Evolutionary conservation across 2,797 vertebrate genomes (phyloP), one percentile per base, ranked within the genome.

Genomic region (Manis crassicaudata): DNA sequence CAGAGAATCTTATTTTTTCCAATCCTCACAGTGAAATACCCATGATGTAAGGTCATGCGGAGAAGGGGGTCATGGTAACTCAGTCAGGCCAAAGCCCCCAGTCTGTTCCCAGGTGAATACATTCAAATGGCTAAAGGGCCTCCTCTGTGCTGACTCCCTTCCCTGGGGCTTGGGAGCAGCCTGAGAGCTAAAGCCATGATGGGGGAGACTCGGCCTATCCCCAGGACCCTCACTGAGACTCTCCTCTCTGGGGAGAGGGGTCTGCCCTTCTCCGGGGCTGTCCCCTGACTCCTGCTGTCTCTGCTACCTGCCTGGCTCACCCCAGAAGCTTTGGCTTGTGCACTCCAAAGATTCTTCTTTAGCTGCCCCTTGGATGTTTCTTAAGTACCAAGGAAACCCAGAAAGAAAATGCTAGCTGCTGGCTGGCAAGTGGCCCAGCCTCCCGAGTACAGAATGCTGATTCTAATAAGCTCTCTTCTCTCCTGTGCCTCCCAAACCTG

Each of bases 301-400:
- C 62, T 32, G 13, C 90, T 79, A 52, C 75, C 73, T 29, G 77
- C 75, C 73, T 29, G 77, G 50, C 65, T 94, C 9, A n/a, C 32
- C 8, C 43, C 16, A 43, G 72, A 43, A 56, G 29, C 12, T n/a
- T 25, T 94, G 83, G 63, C 67, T 87, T 35, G 8, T 7, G 23
- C 54, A 68, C 54, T 27, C 65, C 29, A 17, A 37, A 56, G 72
- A 21, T 50, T 92, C 37, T 87, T 92, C 60, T 37, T 76, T 29
- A 91, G 65, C 11, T 32, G 40, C 52, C 37, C 56, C 90, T 40
- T 84, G n/a, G 58, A 29, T 60, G 65, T 89, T 88, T 86, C 73
- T 77, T 67, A 95, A 84, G 85, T 35, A 40, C 76, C 25, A 60
- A 93, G 67, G 72, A 92, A 93, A 90, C 11, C 32, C 60, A 88